Percentiles rank a stretch among this genome's conserved stretches.
These are phyloP conservation scores for Temnothorax longispinosus DNA, from an alignment of 1,140 invertebrate genomes.

Conservation along the genomic window DNA sequence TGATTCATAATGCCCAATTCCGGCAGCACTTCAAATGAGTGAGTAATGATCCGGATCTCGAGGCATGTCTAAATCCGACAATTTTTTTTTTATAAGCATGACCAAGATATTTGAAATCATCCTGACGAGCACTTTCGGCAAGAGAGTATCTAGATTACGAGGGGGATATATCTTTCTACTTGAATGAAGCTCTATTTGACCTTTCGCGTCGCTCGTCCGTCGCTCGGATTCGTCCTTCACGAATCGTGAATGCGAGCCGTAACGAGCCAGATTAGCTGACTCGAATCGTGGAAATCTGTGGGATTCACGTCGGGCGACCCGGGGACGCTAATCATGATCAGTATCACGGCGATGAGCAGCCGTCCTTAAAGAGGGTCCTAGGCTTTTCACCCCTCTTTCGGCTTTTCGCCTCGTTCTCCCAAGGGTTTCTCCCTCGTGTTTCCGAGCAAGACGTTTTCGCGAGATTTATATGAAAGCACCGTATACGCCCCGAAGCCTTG, in stretches of 20 bases:
- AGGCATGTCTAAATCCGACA: not conserved
- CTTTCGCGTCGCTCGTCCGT: not conserved
- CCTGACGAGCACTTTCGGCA: constrained; percentile 20
- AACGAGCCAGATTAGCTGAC: constrained; percentile 34
- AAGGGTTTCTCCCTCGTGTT: not conserved
- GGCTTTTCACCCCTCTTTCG: not conserved
- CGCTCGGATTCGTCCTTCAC: constrained; percentile 1
- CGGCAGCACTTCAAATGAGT: not conserved
- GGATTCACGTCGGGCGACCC: not conserved
- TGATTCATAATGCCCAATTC: not conserved
- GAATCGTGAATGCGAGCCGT: constrained; percentile 14
- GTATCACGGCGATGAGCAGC: not conserved
- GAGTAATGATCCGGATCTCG: not conserved
- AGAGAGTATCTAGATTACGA: not conserved
- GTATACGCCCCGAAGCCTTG: not conserved
- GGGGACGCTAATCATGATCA: constrained; percentile 14
- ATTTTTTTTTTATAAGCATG: not conserved
- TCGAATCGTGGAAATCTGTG: constrained; percentile 9
- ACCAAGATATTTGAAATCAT: not conserved
- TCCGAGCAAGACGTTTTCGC: constrained; percentile 21
- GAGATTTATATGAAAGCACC: constrained; percentile 39
- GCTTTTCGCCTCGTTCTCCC: not conserved
- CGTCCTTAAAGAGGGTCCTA: constrained; percentile 27
- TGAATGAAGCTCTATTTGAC: not conserved
- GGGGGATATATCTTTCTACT: not conserved